These are phyloP conservation scores for Lepas anatifera DNA, from an alignment of 2,888 invertebrate species.

Conservation along the genomic window DNA sequence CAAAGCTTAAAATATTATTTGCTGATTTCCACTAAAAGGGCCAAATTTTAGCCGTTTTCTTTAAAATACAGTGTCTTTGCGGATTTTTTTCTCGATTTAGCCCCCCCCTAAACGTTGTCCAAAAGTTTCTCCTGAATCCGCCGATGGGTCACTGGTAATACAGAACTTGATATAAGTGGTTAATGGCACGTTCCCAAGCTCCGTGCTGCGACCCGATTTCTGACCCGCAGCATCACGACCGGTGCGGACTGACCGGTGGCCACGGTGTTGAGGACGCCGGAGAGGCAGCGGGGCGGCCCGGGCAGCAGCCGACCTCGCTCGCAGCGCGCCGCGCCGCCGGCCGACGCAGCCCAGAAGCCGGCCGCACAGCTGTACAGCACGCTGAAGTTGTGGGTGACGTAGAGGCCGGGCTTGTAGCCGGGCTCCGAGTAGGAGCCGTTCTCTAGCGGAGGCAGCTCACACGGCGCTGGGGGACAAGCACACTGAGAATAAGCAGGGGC, in stretches of 20 bases:
- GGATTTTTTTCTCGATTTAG: no score
- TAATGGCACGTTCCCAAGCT: no score
- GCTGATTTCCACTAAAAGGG: no score
- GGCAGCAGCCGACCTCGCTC: background rate
- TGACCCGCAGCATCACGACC: no score
- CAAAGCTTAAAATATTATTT: no score
- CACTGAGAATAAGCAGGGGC: background rate
- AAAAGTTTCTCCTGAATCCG: no score
- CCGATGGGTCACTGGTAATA: no score
- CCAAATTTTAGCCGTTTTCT: no score
- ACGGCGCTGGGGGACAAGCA: slow-evolving; percentile 44
- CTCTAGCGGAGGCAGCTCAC: slow-evolving; percentile 51
- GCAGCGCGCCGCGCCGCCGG: background rate
- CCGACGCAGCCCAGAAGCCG: slow-evolving; percentile 14
- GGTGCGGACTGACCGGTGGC: background rate
- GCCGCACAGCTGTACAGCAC: slow-evolving; percentile 45
- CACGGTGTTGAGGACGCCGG: background rate
- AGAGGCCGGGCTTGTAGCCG: slow-evolving; percentile 64
- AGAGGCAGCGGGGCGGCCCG: background rate
- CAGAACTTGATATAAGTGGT: no score
- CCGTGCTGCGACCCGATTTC: no score
- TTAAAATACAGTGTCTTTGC: no score
- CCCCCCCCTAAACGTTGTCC: no score
- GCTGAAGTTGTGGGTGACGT: slow-evolving; percentile 66
- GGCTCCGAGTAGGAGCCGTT: slow-evolving; percentile 54